Evolutionary conservation across 2,113 vertebrate genomes (phyloP), one percentile per base, ranked within the genome.

Genomic region (Xiphophorus couchianus): DNA sequence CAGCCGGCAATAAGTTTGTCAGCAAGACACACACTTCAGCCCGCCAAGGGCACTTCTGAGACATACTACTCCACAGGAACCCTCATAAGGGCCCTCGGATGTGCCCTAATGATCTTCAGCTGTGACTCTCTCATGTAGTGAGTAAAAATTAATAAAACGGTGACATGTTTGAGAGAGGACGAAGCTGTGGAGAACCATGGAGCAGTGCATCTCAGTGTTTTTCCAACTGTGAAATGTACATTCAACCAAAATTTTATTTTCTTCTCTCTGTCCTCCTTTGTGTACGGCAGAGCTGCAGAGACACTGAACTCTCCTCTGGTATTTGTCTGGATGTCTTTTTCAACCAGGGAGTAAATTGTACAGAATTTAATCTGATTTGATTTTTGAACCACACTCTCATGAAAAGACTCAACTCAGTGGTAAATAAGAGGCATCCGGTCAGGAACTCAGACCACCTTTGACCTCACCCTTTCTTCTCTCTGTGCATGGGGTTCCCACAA

Each of bases 11-110:
- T 88, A 86, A 72, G 83, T 91, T 89, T 88, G 84, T 86, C 82
- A 83, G 84, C 62, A 74, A 90, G 91, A 90, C 84, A 78, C 84
- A 77, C 90, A 88, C 91, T 92, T 84, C 83, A 90, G 87, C 68
- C 89, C 74, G 76, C 84, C 83, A 83, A 93, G 88, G 86, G 90
- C 86, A 87, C 92, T 91, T 90, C 89, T 88, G 92, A 87, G 89
- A 84, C 83, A 74, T 62, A 79, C 81, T 72, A 76, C 84, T 85
- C 88, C 85, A 85, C 81, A 81, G 86, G 84, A 85, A 82, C 84
- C 89, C 84, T 87, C 88, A 84, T 85, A 91, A 91, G 87, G 88
- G 83, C 85, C 89, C 87, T 86, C 81, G n/a, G 84, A 91, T 85
- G 89, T 84, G 83, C 85, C 89, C 90, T 89, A 86, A 91, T 90